A percentile compares a stretch with the other conserved stretches of the same genome.
These are phyloP conservation scores for Drosophila obscura DNA, from an alignment of 1,140 invertebrate genomes.

Conservation along the genomic window DNA sequence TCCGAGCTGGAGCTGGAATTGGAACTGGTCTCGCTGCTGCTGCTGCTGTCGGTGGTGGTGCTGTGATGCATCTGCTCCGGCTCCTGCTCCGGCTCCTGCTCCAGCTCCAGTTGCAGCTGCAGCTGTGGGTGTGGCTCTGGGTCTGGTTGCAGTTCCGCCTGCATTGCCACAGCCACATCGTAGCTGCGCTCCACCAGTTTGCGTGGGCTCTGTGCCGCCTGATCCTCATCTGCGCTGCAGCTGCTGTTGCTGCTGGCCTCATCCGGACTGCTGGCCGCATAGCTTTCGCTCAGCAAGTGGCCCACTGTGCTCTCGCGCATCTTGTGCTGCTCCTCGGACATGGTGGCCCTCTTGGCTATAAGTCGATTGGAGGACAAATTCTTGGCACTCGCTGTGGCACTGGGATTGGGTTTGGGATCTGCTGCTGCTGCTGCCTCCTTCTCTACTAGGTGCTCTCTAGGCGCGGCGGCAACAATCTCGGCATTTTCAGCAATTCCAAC, in stretches of 20 bases:
- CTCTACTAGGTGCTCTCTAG: slow-evolving; percentile 48
- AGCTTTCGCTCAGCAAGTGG: slow-evolving; percentile 77
- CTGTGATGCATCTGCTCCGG: slow-evolving; percentile 62
- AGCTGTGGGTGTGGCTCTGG: background rate
- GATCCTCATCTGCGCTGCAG: slow-evolving; percentile 31
- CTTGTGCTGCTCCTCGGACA: slow-evolving; percentile 44
- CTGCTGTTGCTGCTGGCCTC: slow-evolving; percentile 49
- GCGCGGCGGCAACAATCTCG: slow-evolving; percentile 83
- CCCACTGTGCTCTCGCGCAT: slow-evolving; percentile 6
- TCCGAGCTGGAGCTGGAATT: slow-evolving; percentile 70
- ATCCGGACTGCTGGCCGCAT: slow-evolving; percentile 64
- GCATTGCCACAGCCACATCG: slow-evolving; percentile 84
- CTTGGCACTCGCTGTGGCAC: slow-evolving; percentile 53
- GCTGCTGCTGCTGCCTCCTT: slow-evolving; percentile 45
- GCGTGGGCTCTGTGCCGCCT: slow-evolving; percentile 33
- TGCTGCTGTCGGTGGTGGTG: slow-evolving; percentile 57
- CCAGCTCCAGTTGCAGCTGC: background rate
- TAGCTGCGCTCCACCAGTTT: slow-evolving; percentile 84
- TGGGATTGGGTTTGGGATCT: slow-evolving; percentile 3
- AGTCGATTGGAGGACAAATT: slow-evolving; percentile 65
- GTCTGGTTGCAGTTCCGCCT: slow-evolving; percentile 57
- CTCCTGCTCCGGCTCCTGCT: slow-evolving; percentile 31
- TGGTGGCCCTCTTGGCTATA: slow-evolving; percentile 47
- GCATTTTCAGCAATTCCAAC: slow-evolving; percentile 85
- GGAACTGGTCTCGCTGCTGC: slow-evolving; percentile 43